Evolutionary conservation across 37 sponge, comb jelly and placozoan genomes (phyloP).

Genomic region (Corticium candelabrum): DNA sequence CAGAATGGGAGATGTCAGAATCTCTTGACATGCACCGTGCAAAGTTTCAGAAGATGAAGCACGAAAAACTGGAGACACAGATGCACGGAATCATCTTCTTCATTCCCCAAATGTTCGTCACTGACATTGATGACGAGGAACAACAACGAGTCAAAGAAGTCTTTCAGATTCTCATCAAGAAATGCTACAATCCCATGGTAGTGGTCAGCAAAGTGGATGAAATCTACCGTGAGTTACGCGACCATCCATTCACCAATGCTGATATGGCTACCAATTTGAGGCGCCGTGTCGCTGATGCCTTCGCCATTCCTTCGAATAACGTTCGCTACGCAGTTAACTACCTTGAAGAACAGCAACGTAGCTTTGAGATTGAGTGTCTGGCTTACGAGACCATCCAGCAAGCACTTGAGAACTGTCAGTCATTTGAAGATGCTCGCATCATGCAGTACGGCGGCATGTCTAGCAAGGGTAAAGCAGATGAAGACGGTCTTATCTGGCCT

Average conservation of each 20-base stretch:
- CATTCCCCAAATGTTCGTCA: background rate
- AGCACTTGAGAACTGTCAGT: background rate
- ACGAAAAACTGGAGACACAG: background rate
- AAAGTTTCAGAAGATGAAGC: background rate
- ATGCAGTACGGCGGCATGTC: background rate
- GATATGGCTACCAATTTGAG: background rate
- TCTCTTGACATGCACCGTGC: background rate
- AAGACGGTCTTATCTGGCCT: background rate
- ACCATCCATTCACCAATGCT: background rate
- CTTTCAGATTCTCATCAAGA: background rate
- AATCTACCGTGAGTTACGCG: background rate
- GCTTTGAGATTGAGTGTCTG: background rate
- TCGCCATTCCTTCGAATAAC: background rate
- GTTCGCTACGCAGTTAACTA: background rate
- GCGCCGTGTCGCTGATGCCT: background rate
- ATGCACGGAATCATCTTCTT: background rate
- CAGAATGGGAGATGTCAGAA: background rate
- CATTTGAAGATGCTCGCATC: background rate
- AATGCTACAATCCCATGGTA: background rate
- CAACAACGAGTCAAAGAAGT: background rate
- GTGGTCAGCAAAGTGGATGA: background rate
- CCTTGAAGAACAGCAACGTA: background rate
- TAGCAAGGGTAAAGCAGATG: background rate
- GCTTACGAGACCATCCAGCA: background rate
- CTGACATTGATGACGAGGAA: background rate